Conservation (phyloP, 1,140 invertebrate genomes). For the Calephelis virginiensis region DNA sequence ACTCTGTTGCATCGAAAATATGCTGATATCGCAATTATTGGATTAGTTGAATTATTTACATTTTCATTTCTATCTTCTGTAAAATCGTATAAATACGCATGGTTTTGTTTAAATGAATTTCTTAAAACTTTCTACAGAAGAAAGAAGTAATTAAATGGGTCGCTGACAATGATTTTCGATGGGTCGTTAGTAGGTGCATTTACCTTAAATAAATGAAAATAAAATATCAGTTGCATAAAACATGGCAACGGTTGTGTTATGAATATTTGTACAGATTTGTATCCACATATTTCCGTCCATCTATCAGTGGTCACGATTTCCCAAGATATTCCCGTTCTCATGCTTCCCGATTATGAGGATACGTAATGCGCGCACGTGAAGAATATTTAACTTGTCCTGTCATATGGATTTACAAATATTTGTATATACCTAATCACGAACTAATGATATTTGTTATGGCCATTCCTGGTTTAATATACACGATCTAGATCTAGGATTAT, state of each 20-base stretch:
- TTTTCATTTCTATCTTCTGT: too few relatives aligned
- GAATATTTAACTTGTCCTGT: conserved; percentile 44
- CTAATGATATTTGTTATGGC: conserved; percentile 19
- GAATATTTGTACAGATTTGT: conserved; percentile 19
- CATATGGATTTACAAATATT: conserved; percentile 37
- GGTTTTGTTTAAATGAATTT: too few relatives aligned
- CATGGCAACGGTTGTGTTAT: conserved; percentile 22
- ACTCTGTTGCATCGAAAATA: too few relatives aligned
- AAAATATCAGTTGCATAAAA: not conserved
- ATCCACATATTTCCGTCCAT: conserved; percentile 17
- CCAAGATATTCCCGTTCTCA: conserved; percentile 26
- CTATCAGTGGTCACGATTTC: conserved; percentile 32
- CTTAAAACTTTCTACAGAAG: too few relatives aligned
- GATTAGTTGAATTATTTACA: too few relatives aligned
- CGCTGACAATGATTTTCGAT: too few relatives aligned
- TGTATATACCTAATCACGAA: conserved; percentile 25
- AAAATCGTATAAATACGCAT: too few relatives aligned
- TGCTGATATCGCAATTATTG: too few relatives aligned
- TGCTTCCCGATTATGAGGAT: conserved; percentile 36
- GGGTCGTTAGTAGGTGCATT: too few relatives aligned
- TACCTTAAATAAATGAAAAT: too few relatives aligned
- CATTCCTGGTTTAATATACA: not conserved
- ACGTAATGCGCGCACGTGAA: conserved; percentile 45
- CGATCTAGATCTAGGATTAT: not conserved
- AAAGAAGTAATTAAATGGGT: too few relatives aligned